Base-by-base conservation (phyloP, 37 sponge, comb jelly and placozoan genomes). In the Aplysina aerophoba region DNA sequence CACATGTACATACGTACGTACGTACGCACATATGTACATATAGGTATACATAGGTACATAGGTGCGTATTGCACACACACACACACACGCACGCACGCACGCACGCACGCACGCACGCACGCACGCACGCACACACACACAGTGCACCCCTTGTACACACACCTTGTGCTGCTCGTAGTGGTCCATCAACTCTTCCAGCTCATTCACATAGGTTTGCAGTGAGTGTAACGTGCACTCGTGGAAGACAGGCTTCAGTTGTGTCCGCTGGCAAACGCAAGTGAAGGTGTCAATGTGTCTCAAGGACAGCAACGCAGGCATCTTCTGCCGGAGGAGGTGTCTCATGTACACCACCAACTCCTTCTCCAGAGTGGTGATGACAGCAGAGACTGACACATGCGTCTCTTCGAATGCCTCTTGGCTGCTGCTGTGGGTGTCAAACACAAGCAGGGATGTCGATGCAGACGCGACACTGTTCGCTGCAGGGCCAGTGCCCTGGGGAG, bases 131-230 rank as follows among this genome's bases (percentile, higher is more conserved):
- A 62, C n/a, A 38, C 50, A 57, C 4, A 61, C 16, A 28, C 14
- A 78, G 20, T 27, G 8, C n/a, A n/a, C n/a, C n/a, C n/a, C n/a
- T n/a, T n/a, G n/a, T n/a, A n/a, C n/a, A 66, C 38, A 28, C n/a
- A 89, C 94, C 92, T 97, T 97, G 50, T 91, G 50, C 72, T 85
- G 72, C 67, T 93, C 93, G 31, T 95, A 97, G 41, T 56, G 31
- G 5, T 28, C 50, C 85, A 87, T 82, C 24, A 97, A 55, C 28
- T 90, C 83, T 41, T 94, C 92, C 77, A 97, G 80, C 66, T 97
- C 95, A 40, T 53, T 54, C 57, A 83, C 81, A 81, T 91, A 94
- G 50, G 58, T 67, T 28, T 39, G 40, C 60, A 94, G 84, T 0
- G 87, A 67, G 30, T 13, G 38, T 54, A 65, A 30, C 44, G 67